phyloP scores from a whole-genome alignment of 53 echinoderm and acorn worm species.

The Hippasteria phrygiana region DNA sequence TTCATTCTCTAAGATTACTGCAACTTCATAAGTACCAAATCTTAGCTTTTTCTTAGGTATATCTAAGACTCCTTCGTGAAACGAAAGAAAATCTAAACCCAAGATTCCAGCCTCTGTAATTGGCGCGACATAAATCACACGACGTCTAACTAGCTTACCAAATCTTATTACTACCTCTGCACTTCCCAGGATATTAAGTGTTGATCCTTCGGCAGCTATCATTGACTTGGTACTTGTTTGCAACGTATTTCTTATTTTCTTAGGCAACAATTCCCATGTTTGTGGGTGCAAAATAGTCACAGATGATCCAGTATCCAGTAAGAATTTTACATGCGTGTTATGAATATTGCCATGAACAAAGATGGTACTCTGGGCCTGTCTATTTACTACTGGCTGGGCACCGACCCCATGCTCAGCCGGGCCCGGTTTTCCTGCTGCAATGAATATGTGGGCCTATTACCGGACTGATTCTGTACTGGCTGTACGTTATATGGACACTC shows the following conservation, averaged over 20 bases:
- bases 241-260: conserved; percentile 1
- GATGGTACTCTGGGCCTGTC: conserved; percentile 19
- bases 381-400: conserved; percentile 30
- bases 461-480: background rate
- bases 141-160: conserved; percentile 34
- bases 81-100: conserved; percentile 35
- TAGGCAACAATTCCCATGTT: conserved; percentile 26
- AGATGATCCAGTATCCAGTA: conserved; percentile 51
- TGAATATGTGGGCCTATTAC: too few species aligned
- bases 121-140: conserved; percentile 28
- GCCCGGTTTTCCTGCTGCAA: conserved; percentile 21
- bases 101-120: conserved; percentile 52
- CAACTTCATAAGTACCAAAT: background rate
- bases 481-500: conserved; percentile 24
- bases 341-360: conserved; percentile 21
- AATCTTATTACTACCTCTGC: conserved; percentile 31
- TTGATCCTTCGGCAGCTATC: conserved; percentile 33
- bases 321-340: conserved; percentile 13
- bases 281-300: conserved; percentile 47
- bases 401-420: conserved; percentile 50
- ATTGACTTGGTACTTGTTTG: conserved; percentile 2
- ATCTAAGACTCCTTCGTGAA: conserved; percentile 37
- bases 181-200: conserved; percentile 19
- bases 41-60: conserved; percentile 1
- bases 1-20: background rate